Conservation (phyloP, 2,888 invertebrate genomes). For the Caprella mutica region DNA sequence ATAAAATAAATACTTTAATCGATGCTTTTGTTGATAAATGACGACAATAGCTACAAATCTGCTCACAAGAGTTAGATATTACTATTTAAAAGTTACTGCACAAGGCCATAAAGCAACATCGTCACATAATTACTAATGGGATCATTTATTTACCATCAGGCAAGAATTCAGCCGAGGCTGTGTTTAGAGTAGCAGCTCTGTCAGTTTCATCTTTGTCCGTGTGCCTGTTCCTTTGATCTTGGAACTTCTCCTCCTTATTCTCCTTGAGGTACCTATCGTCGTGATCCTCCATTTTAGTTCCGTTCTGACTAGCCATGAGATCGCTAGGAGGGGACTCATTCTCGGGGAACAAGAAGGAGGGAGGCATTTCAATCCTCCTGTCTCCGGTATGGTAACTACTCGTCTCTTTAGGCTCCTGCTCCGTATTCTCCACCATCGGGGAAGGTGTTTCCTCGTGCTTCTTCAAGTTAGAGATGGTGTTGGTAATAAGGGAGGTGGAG, state of each 20-base stretch:
- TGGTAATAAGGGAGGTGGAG: constrained; percentile 15
- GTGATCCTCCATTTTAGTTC: no score
- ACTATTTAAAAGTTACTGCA: no score
- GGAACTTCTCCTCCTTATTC: background rate
- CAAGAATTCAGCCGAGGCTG: no score
- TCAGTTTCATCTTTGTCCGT: background rate
- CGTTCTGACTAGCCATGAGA: constrained; percentile 20
- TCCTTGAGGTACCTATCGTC: background rate
- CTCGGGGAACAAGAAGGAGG: constrained; percentile 61
- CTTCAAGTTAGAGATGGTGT: constrained; percentile 13
- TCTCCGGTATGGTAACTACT: constrained; percentile 55
- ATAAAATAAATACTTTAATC: no score
- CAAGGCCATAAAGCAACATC: no score
- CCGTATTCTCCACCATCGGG: background rate
- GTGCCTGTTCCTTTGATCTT: background rate
- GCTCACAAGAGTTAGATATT: no score
- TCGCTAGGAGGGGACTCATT: constrained; percentile 36
- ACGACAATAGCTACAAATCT: no score
- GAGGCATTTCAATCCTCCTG: constrained; percentile 68
- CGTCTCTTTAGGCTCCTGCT: constrained; percentile 6
- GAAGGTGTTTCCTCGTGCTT: background rate
- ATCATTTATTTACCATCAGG: no score
- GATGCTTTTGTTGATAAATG: no score
- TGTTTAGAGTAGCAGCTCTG: no score
- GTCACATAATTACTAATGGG: no score